Base-by-base conservation (phyloP, 2,888 invertebrate genomes). In the Pseudeuparius sepicola region DNA sequence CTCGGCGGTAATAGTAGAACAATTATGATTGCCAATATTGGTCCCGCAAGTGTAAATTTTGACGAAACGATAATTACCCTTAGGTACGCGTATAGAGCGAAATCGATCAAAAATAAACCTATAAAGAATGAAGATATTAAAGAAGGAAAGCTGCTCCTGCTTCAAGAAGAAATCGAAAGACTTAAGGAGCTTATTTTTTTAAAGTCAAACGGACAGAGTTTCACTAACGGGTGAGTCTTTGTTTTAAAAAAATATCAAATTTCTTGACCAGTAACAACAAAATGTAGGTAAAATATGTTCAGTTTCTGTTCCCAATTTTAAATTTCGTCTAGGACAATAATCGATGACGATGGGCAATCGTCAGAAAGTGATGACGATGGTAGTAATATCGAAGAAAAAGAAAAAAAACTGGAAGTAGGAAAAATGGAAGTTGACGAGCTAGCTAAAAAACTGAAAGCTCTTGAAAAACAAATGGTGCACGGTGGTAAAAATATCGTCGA, bases 41-140 rank as follows among this genome's bases (percentile, higher is more conserved):
- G 97, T 0, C 98, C 98, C 14, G 96, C 97, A 12, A 83, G 83
- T 48, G 93, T 89, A 65, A 98, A 98, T 67, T 96, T 89, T 65
- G 98, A 98, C 54, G 98, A 97, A 66, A 92, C 93, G 2, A 67
- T 96, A 49, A 92, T 92, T 17, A 97, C 97, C n/a, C 67, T 97
- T 42, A 72, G 94, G 23, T 96, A 98, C 64, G 92, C 97, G 2
- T 92, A 89, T 59, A 71, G 97, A 27, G 98, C 98, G 9, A 98
- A 98, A 68, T 92, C 92, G 48, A 98, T 98, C 52, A 94, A 96
- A 71, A 98, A 98, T 66, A 89, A 92, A 63, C 97, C 98, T 12
- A 81, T 89, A 47, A 89, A 97, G 56, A 98, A 98, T 65, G 97
- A 98, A 63, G 97, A 99, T 71, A 96, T 97, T 20, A 97, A 98